phyloP scores from a whole-genome alignment of 1,140 invertebrate genomes.

The Tetramorium alpestre region DNA sequence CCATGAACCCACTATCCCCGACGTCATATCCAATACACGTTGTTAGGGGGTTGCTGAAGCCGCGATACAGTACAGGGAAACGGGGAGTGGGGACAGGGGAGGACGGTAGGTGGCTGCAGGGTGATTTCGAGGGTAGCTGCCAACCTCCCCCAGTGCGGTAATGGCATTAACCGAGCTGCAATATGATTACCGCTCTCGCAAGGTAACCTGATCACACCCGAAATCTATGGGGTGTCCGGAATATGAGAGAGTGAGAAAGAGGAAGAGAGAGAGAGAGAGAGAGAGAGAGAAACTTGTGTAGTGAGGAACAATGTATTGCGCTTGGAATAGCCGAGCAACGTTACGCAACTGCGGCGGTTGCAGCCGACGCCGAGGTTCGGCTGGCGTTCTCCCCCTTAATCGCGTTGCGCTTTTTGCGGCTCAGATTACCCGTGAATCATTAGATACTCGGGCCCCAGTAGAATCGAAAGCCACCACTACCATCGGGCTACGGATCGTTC shows the following conservation, averaged over 20 bases:
- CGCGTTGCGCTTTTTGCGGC: conserved; percentile 84
- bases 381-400: conserved; percentile 74
- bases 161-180: conserved; percentile 86
- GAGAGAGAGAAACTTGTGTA: conserved; percentile 43
- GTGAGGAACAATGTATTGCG: conserved; percentile 70
- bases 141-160: conserved; percentile 80
- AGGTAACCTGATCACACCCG: conserved; percentile 85
- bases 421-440: conserved; percentile 85
- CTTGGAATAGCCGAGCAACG: conserved; percentile 66
- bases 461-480: conserved; percentile 56
- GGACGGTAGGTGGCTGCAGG: conserved; percentile 69
- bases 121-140: conserved; percentile 78
- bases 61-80: conserved; percentile 41
- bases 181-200: conserved; percentile 85
- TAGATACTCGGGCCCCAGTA: conserved; percentile 66
- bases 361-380: conserved; percentile 26
- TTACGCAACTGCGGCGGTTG: conserved; percentile 77
- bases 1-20: conserved; percentile 82
- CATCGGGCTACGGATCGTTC: conserved; percentile 56
- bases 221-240: conserved; percentile 79
- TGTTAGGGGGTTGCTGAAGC: conserved; percentile 68
- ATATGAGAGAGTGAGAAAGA: background rate
- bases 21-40: conserved; percentile 85
- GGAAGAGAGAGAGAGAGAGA: conserved; percentile 1
- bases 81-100: background rate